Conservation (phyloP, 1,140 invertebrate species). For the Drosophila rhopaloa region DNA sequence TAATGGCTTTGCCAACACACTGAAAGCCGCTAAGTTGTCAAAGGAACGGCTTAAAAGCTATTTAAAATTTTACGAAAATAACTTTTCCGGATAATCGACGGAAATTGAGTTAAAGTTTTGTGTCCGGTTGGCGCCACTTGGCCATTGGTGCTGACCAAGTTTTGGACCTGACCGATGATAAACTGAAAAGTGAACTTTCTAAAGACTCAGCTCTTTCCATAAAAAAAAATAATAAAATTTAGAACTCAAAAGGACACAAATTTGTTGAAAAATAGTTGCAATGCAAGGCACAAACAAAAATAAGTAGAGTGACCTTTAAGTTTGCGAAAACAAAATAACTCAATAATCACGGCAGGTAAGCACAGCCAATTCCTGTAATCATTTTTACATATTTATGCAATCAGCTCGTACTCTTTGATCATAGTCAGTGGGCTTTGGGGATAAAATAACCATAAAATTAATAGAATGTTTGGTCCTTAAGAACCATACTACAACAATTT, state of each 20-base stretch:
- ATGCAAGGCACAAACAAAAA: not conserved
- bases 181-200: constrained; percentile 37
- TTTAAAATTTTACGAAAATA: constrained; percentile 1
- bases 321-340: constrained; percentile 24
- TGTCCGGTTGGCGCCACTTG: constrained; percentile 37
- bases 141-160: constrained; percentile 24
- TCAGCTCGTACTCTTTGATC: constrained; percentile 2
- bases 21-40: constrained; percentile 11
- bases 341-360: constrained; percentile 25
- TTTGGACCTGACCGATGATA: constrained; percentile 16
- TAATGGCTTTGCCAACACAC: not conserved
- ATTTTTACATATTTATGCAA: not conserved
- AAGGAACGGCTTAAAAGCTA: constrained; percentile 9
- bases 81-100: constrained; percentile 18
- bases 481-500: too few relatives aligned
- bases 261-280: constrained; percentile 11
- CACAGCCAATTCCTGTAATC: not conserved
- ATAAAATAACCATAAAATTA: too few relatives aligned
- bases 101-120: constrained; percentile 17
- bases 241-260: constrained; percentile 2
- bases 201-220: constrained; percentile 8
- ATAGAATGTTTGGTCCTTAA: too few relatives aligned
- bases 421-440: too few relatives aligned
- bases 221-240: constrained; percentile 1
- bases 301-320: constrained; percentile 11